A percentile compares a stretch with the other conserved stretches of the same genome.
These are phyloP conservation scores for Beris chalybata DNA, from an alignment of 2,888 invertebrate species.

Conservation along the genomic window DNA sequence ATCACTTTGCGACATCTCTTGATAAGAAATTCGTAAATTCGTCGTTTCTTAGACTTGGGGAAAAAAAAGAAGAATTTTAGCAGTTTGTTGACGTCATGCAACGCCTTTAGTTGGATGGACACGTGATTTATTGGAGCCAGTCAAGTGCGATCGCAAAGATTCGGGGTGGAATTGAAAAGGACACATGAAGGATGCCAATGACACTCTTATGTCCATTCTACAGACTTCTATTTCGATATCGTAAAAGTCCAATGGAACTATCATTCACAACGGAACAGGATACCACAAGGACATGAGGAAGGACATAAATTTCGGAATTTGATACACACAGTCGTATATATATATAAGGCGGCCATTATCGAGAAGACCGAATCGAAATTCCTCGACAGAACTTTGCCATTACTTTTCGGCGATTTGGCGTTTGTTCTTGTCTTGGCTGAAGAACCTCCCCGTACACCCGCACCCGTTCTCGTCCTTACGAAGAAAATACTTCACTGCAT, in stretches of 20 bases:
- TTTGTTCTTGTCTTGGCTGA: conserved; percentile 17
- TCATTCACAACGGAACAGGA: conserved; percentile 31
- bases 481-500: conserved; percentile 41
- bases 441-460: not conserved
- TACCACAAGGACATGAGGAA: conserved; percentile 27
- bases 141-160: conserved; percentile 28
- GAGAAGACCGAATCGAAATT: conserved; percentile 36
- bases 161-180: conserved; percentile 1
- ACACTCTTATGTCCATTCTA: not conserved
- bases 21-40: conserved; percentile 38
- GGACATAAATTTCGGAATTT: conserved; percentile 32
- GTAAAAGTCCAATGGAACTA: conserved; percentile 26
- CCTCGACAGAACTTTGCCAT: not conserved
- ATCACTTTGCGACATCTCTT: conserved; percentile 31
- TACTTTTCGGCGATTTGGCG: conserved; percentile 20
- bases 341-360: conserved; percentile 24
- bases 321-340: conserved; percentile 22
- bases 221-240: conserved; percentile 11
- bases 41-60: conserved; percentile 14
- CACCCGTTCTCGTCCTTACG: conserved; percentile 12
- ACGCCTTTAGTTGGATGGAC: conserved; percentile 35
- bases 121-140: conserved; percentile 37
- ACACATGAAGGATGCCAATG: conserved; percentile 16
- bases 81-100: conserved; percentile 36
- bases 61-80: not conserved